Base-by-base conservation (phyloP, 2,888 invertebrate species). In the Phoenoteleia sp. region DNA sequence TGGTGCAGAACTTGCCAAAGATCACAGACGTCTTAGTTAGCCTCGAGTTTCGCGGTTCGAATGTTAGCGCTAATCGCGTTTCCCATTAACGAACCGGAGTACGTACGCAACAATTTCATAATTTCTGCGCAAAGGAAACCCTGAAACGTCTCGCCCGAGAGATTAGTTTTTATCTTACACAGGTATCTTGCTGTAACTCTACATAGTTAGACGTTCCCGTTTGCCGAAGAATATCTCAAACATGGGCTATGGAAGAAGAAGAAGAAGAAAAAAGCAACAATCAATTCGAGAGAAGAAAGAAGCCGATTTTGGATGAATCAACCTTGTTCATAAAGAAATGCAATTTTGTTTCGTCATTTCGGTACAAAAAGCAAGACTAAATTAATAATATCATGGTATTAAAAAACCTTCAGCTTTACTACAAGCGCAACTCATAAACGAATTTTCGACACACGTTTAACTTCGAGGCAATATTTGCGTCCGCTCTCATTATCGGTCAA, bases 1-100 rank as follows among this genome's bases (percentile, higher is more conserved):
- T 23, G 56, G 27, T 2, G 25, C 58, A 67, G 81, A 74, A 81
- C 74, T 81, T 81, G 56, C 75, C 62, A 81, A 69, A 81, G 69
- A 81, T 69, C 81, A 81, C 69, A 81, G 81, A 69, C 75, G 69
- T 75, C 67, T 81, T 62, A 67, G 81, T 75, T 66, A 62, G 54
- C 66, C 27, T 69, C 29, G 71, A 62, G 74, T 72, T 79, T 77
- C 81, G 67, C 72, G 84, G 62, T 80, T 64, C 80, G 64, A 75
- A 84, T 56, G 56, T 58, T 77, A 23, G 29, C 75, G 64, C 74
- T 84, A 84, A 84, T 80, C 75, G 66, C 64, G 74, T 80, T 84
- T 80, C 69, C 79, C 72, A 75, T 84, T 84, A 74, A 79, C 56
- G 15, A 25, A 42, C 27, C 13, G 19, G 45, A 47, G 49, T 19